Evolutionary conservation across 2,888 invertebrate species (phyloP).

Genomic region (Drosophila rubida): DNA sequence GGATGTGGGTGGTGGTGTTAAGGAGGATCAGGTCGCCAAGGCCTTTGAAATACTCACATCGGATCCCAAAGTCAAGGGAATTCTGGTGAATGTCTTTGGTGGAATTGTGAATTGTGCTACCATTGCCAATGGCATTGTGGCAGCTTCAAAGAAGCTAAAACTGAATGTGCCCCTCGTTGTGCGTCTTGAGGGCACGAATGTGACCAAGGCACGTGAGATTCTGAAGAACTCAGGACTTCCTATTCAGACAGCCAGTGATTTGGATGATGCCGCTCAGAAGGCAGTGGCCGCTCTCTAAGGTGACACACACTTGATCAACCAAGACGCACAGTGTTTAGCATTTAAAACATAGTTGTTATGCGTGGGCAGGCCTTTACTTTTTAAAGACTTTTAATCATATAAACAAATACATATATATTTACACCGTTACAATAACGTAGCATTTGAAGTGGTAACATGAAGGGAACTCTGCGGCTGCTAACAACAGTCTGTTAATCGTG

Average conservation of each 20-base stretch:
- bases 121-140: constrained; percentile 97
- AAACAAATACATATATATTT: constrained; percentile 2
- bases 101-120: constrained; percentile 99
- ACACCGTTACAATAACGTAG: constrained; percentile 2
- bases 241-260: constrained; percentile 92
- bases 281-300: constrained; percentile 87
- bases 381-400: constrained; percentile 34
- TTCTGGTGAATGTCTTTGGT: constrained; percentile 99
- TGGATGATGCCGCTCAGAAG: constrained; percentile 96
- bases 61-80: constrained; percentile 95
- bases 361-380: constrained; percentile 19
- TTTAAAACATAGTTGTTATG: constrained; percentile 30
- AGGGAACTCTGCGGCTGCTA: constrained; percentile 13
- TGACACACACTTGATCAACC: neutral
- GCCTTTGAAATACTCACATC: constrained; percentile 95
- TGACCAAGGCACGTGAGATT: constrained; percentile 92
- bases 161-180: constrained; percentile 96
- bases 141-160: constrained; percentile 92
- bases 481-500: neutral
- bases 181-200: constrained; percentile 98
- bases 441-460: neutral
- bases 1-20: constrained; percentile 98
- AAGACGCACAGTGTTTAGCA: constrained; percentile 52
- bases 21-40: constrained; percentile 96
- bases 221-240: constrained; percentile 93